Percentiles rank a stretch among this genome's conserved stretches.
phyloP scores from a whole-genome alignment of 2,797 vertebrate species.

The Coregonus suidteri region DNA sequence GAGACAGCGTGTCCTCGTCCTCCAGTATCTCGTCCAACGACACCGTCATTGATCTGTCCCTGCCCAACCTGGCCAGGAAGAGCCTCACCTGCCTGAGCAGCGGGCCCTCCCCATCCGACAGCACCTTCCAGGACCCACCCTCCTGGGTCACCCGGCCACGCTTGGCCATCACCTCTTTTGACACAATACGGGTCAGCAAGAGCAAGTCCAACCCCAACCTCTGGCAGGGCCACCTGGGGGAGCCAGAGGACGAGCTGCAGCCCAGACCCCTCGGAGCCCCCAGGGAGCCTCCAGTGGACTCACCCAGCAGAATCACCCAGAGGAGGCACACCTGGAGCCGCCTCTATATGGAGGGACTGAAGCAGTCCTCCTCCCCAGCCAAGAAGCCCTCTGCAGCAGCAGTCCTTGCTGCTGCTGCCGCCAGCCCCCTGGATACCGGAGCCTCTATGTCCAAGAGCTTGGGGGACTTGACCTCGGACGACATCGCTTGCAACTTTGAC shows the following conservation, averaged over 20 bases:
- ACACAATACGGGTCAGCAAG: constrained; percentile 76
- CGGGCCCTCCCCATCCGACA: constrained; percentile 40
- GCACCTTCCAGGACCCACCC: constrained; percentile 12
- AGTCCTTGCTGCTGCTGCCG: not conserved
- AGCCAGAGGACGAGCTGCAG: constrained; percentile 61
- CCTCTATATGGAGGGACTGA: constrained; percentile 86
- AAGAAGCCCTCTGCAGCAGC: constrained; percentile 29
- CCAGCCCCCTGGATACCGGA: constrained; percentile 37
- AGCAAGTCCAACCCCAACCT: constrained; percentile 94
- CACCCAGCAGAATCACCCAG: constrained; percentile 62
- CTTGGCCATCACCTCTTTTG: constrained; percentile 52
- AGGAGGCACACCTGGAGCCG: constrained; percentile 86
- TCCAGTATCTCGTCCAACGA: constrained; percentile 95
- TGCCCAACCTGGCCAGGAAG: constrained; percentile 84
- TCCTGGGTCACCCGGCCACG: constrained; percentile 62
- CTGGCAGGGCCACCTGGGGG: constrained; percentile 48
- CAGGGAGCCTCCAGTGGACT: constrained; percentile 48
- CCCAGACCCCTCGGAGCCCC: constrained; percentile 68
- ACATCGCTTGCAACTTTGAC: constrained; percentile 84
- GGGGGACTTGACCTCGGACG: constrained; percentile 92
- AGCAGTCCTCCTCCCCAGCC: constrained; percentile 56
- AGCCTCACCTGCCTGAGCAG: constrained; percentile 74
- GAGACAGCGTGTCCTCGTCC: constrained; percentile 90
- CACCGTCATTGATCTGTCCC: constrained; percentile 89
- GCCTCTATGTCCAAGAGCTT: constrained; percentile 90